Percentiles rank a stretch among this genome's conserved stretches.
Conservation (phyloP, 1,140 invertebrate genomes). For the Anastrepha ludens region DNA sequence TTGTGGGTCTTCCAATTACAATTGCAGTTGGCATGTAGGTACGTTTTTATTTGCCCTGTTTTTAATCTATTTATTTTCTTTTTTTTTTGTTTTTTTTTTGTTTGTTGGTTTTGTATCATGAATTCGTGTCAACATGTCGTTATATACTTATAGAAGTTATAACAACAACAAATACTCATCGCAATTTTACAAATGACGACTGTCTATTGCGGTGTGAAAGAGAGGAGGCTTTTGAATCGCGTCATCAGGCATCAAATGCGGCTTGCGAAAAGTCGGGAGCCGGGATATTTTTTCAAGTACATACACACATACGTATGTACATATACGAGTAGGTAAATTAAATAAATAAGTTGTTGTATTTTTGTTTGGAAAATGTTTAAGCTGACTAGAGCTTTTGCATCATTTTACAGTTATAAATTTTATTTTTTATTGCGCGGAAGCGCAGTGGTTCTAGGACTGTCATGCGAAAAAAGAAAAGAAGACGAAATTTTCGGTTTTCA, state of each 20-base stretch:
- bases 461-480: too few species aligned
- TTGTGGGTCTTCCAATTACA: conserved; percentile 42
- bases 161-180: background rate
- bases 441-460: too few species aligned
- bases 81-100: background rate
- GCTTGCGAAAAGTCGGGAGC: background rate
- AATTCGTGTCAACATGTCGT: conserved; percentile 52
- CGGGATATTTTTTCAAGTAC: background rate
- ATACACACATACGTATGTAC: background rate
- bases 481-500: too few species aligned
- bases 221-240: background rate
- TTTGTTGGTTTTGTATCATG: background rate
- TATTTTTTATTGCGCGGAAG: background rate
- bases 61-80: background rate
- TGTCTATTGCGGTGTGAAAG: background rate
- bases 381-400: background rate
- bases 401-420: background rate
- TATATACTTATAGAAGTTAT: background rate
- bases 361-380: background rate
- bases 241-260: background rate
- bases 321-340: background rate
- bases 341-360: background rate
- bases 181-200: background rate
- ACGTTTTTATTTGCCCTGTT: background rate
- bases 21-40: background rate